These are phyloP conservation scores for Formica aserva DNA, from an alignment of 2,888 invertebrate genomes.

Conservation along the genomic window DNA sequence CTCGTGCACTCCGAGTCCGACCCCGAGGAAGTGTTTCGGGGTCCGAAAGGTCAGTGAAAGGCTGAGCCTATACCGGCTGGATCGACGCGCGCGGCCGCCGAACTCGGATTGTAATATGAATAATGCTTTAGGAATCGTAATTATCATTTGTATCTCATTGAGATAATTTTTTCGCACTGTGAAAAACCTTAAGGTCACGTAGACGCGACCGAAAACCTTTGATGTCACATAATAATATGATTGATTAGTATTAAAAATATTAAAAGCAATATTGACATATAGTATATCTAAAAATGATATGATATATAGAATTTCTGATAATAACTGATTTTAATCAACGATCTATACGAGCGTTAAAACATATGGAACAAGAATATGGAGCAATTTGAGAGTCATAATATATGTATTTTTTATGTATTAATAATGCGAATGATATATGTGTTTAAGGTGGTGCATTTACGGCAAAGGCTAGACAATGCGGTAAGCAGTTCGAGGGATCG, in stretches of 20 bases:
- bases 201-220: not conserved
- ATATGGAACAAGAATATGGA: not conserved
- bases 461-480: conserved; percentile 95
- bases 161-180: conserved; percentile 3
- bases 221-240: not conserved
- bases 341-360: not conserved
- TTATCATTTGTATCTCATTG: not conserved
- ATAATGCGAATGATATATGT: conserved; percentile 5
- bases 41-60: conserved; percentile 82
- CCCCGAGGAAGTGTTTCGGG: conserved; percentile 73
- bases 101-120: conserved; percentile 17
- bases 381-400: not conserved
- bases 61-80: conserved; percentile 67
- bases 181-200: conserved; percentile 18
- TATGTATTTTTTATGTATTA: conserved; percentile 22
- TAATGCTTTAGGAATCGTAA: conserved; percentile 9
- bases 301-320: not conserved
- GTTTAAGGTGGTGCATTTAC: conserved; percentile 91
- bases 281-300: not conserved
- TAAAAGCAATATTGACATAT: not conserved
- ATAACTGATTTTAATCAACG: not conserved
- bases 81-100: conserved; percentile 50
- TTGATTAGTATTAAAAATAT: not conserved
- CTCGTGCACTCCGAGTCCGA: conserved; percentile 59
- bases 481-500: conserved; percentile 95